A percentile compares a stretch with the other conserved stretches of the same genome.
phyloP scores from a whole-genome alignment of 2,888 invertebrate species.

The Dyspetes luteomarginatus region DNA sequence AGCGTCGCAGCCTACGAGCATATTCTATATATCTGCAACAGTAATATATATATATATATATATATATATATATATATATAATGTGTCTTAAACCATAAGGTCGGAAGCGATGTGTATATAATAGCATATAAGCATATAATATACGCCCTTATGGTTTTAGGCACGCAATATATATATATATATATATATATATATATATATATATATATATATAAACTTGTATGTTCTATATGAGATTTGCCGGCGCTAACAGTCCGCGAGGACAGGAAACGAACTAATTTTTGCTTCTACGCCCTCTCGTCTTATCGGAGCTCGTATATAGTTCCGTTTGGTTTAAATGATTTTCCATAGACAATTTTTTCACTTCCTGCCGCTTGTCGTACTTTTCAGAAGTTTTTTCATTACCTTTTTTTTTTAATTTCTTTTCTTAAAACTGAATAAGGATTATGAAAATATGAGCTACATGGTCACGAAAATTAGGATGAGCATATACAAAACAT shows the following conservation, averaged over 20 bases:
- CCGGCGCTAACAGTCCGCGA: slow-evolving; percentile 31
- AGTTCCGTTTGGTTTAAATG: slow-evolving; percentile 39
- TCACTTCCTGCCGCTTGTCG: not conserved
- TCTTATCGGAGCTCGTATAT: slow-evolving; percentile 33
- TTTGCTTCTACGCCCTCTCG: slow-evolving; percentile 43
- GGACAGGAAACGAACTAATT: slow-evolving; percentile 43
- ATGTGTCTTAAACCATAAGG: no score
- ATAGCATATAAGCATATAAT: no score
- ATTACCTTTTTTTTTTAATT: not conserved
- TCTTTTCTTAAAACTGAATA: not conserved
- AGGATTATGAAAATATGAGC: not conserved
- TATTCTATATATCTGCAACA: slow-evolving; percentile 21
- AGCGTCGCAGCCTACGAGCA: slow-evolving; percentile 42
- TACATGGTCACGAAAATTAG: not conserved
- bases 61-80: slow-evolving; percentile 12
- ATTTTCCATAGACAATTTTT: slow-evolving; percentile 31
- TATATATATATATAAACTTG: not conserved
- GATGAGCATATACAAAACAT: not conserved
- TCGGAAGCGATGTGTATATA: no score
- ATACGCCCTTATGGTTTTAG: no score
- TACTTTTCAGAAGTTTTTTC: not conserved
- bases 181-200: not conserved
- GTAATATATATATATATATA: slow-evolving; percentile 7
- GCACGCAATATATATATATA: no score
- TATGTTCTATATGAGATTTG: slow-evolving; percentile 1